Percentiles rank a stretch among this genome's conserved stretches.
Conservation (phyloP, 2,888 invertebrate species). For the Rhagophthalmus giganteus region DNA sequence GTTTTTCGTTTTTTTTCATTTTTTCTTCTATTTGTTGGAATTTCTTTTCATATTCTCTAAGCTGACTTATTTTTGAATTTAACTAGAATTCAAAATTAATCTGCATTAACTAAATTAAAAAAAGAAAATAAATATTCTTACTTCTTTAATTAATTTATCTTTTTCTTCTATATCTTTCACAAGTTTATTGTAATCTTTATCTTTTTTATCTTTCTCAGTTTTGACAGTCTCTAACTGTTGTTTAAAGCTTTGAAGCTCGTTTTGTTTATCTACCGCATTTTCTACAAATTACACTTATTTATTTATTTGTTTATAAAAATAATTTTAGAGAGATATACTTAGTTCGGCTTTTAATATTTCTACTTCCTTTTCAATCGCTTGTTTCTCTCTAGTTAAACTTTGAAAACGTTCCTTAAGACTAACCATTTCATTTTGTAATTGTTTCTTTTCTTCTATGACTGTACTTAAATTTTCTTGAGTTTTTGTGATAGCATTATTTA, state of each 20-base stretch:
- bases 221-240: slow-evolving; percentile 68
- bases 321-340: slow-evolving; percentile 35
- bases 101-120: neutral
- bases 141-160: slow-evolving; percentile 63
- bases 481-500: slow-evolving; percentile 55
- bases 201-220: slow-evolving; percentile 66
- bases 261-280: slow-evolving; percentile 60
- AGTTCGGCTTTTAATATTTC: slow-evolving; percentile 43
- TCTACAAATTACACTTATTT: slow-evolving; percentile 52
- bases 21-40: slow-evolving; percentile 70
- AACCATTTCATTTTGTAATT: slow-evolving; percentile 57
- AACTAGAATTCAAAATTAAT: slow-evolving; percentile 8
- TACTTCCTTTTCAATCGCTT: slow-evolving; percentile 59
- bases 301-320: neutral
- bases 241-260: slow-evolving; percentile 60
- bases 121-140: slow-evolving; percentile 41
- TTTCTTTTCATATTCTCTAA: slow-evolving; percentile 68
- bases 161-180: slow-evolving; percentile 66
- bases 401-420: slow-evolving; percentile 57
- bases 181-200: slow-evolving; percentile 64
- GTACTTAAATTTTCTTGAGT: slow-evolving; percentile 57
- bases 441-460: slow-evolving; percentile 65
- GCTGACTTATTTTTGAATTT: slow-evolving; percentile 66
- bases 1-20: slow-evolving; percentile 62
- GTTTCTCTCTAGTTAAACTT: slow-evolving; percentile 57